A percentile compares a stretch with the other conserved stretches of the same genome.
Conservation (phyloP, 2,888 invertebrate genomes). For the Gnatocerus cornutus region DNA sequence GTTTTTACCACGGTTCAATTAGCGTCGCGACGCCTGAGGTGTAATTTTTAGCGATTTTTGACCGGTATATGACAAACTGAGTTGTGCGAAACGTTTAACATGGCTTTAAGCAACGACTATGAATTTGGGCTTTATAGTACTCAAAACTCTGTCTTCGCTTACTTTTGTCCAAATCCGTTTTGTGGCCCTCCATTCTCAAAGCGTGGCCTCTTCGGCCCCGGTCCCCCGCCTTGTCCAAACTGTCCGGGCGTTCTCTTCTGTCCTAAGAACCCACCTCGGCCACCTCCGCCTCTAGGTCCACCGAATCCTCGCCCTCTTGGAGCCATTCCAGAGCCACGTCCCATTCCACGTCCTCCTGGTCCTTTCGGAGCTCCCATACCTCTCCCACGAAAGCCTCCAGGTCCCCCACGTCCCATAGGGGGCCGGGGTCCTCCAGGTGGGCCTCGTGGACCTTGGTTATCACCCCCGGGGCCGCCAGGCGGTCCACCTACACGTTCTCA, state of each 20-base stretch:
- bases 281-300: constrained; percentile 50
- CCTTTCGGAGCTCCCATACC: constrained; percentile 53
- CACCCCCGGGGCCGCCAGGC: constrained; percentile 48
- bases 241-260: constrained; percentile 58
- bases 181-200: constrained; percentile 61
- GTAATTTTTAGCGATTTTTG: no score
- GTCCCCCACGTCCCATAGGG: constrained; percentile 57
- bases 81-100: no score
- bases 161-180: constrained; percentile 64
- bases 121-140: no score
- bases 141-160: no score
- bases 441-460: constrained; percentile 37
- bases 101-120: no score
- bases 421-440: constrained; percentile 54
- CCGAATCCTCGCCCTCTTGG: constrained; percentile 55
- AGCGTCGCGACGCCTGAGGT: no score
- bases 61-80: no score
- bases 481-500: constrained; percentile 6
- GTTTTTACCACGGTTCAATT: no score
- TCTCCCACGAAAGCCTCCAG: constrained; percentile 57
- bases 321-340: constrained; percentile 53
- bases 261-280: constrained; percentile 52
- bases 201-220: constrained; percentile 62
- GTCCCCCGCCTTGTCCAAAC: constrained; percentile 60
- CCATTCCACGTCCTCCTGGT: constrained; percentile 52